Base-by-base conservation (phyloP, 2,797 vertebrate genomes). In the Natrix natrix region DNA sequence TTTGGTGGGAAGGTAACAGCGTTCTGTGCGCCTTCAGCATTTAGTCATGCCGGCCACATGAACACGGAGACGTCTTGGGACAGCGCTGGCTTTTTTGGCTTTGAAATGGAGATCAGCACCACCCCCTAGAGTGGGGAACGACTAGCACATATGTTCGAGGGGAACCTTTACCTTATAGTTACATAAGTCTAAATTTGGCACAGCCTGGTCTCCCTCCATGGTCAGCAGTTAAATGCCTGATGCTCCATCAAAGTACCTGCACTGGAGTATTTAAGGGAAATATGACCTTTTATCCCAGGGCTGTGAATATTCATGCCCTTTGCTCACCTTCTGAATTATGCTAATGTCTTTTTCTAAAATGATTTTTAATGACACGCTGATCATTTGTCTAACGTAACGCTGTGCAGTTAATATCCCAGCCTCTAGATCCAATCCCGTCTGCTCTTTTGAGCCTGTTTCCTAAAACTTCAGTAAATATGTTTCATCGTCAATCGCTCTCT, bases 401-500 rank as follows among this genome's bases (percentile, higher is more conserved):
- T 87, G 89, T 43, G 95, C 94, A 91, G 96, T 96, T 97, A 97
- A 96, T 95, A 94, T 94, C 90, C 0, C 94, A 95, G 87, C 87
- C 95, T 95, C 94, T 96, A 94, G 92, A 43, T 96, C 93, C 89
- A 94, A 93, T 95, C 91, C 94, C 92, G 52, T 96, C 96, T 95
- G 91, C 92, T 92, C 94, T 94, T 95, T 3, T 20, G 26, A 91
- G 94, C 89, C 95, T 95, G 91, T 97, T 97, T 97, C 97, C 97
- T 96, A 96, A 96, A 93, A 94, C 93, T 94, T 96, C 90, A 0
- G 95, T 96, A 98, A 97, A 98, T 97, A 97, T 93, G 94, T 97
- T 97, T 97, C 97, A 97, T 97, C 97, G 97, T 97, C 97, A 97
- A 96, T 97, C 94, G 95, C 95, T 95, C 95, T 95, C 97, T 98